Evolutionary conservation across 2,113 vertebrate genomes (phyloP), one percentile per base, ranked within the genome.

Genomic region (Apodemus speciosus): DNA sequence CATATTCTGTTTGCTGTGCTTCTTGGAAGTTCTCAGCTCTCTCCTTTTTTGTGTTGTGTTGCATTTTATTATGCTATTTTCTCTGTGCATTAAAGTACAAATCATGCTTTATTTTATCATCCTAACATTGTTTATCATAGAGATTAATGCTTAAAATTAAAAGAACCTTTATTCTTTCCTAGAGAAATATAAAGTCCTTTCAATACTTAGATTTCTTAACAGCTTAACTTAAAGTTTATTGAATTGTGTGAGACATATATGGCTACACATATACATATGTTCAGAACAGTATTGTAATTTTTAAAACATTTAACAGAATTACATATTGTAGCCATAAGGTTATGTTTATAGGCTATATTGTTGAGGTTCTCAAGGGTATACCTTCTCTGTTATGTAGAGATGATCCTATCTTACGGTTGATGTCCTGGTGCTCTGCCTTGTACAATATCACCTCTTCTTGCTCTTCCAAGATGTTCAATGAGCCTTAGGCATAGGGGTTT

Each of bases 81-180:
- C 46, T 35, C 60, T 88, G 25, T 30, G 62, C 35, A 23, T 27
- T 72, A 95, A 85, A 72, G 30, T 38, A 64, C 21, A 92, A 89
- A 72, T 38, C 15, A 40, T 80, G 62, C 1, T 40, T 23, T 60
- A 77, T 76, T 79, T 85, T 15, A 27, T 71, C 62, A 53, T 76
- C 71, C 5, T 40, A 32, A 38, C 38, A 30, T 3, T 35, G 11
- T 90, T 77, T 90, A 40, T 9, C 25, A 51, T 56, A 94, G 25
- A 89, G 15, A 46, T 66, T 79, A 79, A 53, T 64, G 27, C 46
- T 85, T 79, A 79, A 92, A 89, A 46, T 89, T 72, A 85, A 79
- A 85, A 85, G 20, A 38, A 85, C 35, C 49, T 92, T 84, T 53
- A 72, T 4, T 79, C 10, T 56, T 62, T 69, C 51, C n/a, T 53